Evolutionary conservation across 1,140 invertebrate species (phyloP).

Genomic region (Eriosoma lanigerum): DNA sequence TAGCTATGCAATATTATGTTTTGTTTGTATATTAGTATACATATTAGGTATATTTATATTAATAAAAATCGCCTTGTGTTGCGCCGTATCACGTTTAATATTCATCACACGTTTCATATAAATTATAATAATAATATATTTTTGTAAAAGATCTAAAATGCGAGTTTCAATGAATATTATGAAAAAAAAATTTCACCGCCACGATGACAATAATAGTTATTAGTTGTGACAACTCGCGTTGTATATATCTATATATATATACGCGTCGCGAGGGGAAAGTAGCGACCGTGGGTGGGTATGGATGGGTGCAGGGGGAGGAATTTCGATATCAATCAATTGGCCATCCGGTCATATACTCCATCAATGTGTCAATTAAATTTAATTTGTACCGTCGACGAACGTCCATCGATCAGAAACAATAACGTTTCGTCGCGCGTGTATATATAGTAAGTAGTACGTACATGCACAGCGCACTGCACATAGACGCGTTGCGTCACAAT

Average conservation of each 20-base stretch:
- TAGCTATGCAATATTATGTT: too few relatives aligned
- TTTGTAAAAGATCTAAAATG: too few relatives aligned
- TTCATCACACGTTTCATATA: too few relatives aligned
- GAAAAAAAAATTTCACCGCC: neutral
- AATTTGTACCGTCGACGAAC: conserved; percentile 41
- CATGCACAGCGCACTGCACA: too few relatives aligned
- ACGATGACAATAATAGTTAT: neutral
- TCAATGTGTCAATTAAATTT: conserved; percentile 51
- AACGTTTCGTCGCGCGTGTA: neutral
- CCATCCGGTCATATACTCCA: conserved; percentile 34
- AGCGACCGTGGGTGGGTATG: neutral
- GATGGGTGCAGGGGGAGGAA: neutral
- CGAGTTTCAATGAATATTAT: too few relatives aligned
- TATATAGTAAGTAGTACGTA: too few relatives aligned
- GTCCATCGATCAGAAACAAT: conserved; percentile 41
- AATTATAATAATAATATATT: too few relatives aligned
- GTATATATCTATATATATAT: neutral
- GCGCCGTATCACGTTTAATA: neutral
- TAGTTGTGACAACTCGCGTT: neutral
- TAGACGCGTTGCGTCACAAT: conserved; percentile 39
- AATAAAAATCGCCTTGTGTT: too few relatives aligned
- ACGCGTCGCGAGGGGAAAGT: neutral
- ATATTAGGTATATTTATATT: neutral
- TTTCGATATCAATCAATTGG: conserved; percentile 44
- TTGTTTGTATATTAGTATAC: too few relatives aligned